Evolutionary conservation across 1,140 invertebrate species (phyloP).

Genomic region (Orchesella cincta): DNA sequence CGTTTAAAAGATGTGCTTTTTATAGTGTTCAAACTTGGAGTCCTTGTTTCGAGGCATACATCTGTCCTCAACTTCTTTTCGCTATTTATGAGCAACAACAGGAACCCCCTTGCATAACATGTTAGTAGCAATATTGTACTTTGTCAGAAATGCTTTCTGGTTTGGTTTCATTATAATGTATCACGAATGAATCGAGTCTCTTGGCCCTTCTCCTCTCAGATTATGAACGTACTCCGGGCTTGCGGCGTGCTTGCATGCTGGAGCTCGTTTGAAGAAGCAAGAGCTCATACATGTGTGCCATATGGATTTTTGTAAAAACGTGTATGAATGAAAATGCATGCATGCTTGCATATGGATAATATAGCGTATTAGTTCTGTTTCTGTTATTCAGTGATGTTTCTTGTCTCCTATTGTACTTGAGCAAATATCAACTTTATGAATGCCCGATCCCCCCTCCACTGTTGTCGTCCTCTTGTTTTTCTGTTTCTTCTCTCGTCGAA

Average conservation of each 20-base stretch:
- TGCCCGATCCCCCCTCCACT: neutral
- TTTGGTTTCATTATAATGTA: neutral
- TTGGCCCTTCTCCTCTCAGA: neutral
- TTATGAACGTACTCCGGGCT: neutral
- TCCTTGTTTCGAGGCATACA: neutral
- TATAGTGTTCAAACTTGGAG: neutral
- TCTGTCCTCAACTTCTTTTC: conserved; percentile 1
- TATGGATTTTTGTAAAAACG: neutral
- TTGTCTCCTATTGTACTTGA: neutral
- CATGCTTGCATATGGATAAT: neutral
- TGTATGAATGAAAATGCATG: neutral
- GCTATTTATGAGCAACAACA: conserved; percentile 12
- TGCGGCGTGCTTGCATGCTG: no score
- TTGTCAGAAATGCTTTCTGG: neutral
- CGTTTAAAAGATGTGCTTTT: neutral
- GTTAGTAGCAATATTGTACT: neutral
- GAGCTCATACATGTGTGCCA: no score
- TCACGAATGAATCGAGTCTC: neutral
- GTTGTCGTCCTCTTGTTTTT: neutral
- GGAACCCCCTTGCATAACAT: neutral
- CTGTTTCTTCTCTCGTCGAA: conserved; percentile 22
- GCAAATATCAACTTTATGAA: neutral
- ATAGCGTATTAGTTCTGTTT: conserved; percentile 6
- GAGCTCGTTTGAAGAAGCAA: no score
- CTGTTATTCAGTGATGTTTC: conserved; percentile 1